Evolutionary conservation across 2,113 vertebrate species (phyloP), one percentile per base, ranked within the genome.

Genomic region (Cebus imitator): DNA sequence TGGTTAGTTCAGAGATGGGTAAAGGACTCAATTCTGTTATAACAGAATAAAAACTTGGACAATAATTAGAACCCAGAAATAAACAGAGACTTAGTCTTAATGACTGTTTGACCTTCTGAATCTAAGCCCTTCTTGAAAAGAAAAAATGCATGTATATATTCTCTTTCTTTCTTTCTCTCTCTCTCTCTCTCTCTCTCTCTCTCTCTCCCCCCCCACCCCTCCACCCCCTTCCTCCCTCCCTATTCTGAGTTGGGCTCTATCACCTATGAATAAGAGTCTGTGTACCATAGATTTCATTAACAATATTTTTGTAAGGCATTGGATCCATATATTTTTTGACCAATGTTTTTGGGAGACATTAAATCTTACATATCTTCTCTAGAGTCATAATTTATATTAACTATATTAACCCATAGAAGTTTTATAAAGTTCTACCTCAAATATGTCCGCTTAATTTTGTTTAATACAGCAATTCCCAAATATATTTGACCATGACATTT

Each of bases 401-500:
- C 27, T 14, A 92, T 7, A 48, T 48, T 37, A 70, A 78, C 27
- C 90, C 58, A 58, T 57, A 58, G 50, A 94, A 45, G 4, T 79
- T 61, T 84, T 83, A 68, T 32, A 45, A 83, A 90, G 27, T 88
- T 86, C 8, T 35, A 84, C 6, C 25, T 86, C 83, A 95, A 90
- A 72, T 93, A 82, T 91, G 81, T 90, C 13, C 88, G 6, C 81
- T 85, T 83, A 87, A 58, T 70, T 87, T 87, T 83, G 3, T 89
- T 96, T 64, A 70, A 86, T 85, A n/a, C 3, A 90, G 50, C 14
- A 94, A 93, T 61, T 57, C 17, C 35, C 32, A 96, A 92, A 95
- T 21, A 76, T 3, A 89, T 78, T 90, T 94, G 72, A 72, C 20
- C 32, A 58, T 55, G 43, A 20, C 32, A 43, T 80, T 78, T 76